Percentiles rank a stretch among this genome's conserved stretches.
These are phyloP conservation scores for Schizothorax lantsangensis DNA, from an alignment of 2,797 vertebrate genomes.

Conservation along the genomic window DNA sequence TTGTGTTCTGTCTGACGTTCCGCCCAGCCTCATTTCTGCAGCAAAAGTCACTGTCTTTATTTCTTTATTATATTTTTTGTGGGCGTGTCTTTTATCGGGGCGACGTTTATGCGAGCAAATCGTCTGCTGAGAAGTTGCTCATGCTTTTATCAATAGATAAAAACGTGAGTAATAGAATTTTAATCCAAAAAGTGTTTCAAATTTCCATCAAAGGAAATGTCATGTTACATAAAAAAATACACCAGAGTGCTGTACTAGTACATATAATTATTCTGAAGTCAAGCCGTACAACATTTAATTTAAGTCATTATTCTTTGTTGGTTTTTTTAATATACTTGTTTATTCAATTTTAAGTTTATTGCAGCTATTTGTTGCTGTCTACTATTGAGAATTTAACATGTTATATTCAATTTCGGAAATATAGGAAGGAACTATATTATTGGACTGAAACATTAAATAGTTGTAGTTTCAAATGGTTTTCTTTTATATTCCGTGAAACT, in stretches of 20 bases:
- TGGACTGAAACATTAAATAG: not conserved
- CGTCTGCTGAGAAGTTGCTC: not conserved
- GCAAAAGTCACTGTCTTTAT: constrained; percentile 34
- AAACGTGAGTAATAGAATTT: not conserved
- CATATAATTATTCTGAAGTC: not conserved
- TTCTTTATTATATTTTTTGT: not conserved
- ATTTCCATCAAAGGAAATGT: not conserved
- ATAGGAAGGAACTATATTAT: not conserved
- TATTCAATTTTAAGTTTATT: not conserved
- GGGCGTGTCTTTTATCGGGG: not conserved
- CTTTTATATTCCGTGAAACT: not conserved
- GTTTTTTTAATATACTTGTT: not conserved
- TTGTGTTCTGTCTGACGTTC: not conserved
- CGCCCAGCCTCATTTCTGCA: not conserved
- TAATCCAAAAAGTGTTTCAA: not conserved
- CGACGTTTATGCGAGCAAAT: not conserved
- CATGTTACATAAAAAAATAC: not conserved
- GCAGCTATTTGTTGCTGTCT: not conserved
- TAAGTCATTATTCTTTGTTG: no score
- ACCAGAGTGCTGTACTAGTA: not conserved
- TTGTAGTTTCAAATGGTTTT: not conserved
- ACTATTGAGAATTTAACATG: not conserved
- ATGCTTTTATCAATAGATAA: not conserved
- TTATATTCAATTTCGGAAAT: not conserved
- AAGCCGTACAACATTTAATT: not conserved